These are phyloP conservation scores for Petaurus breviceps DNA, from an alignment of 2,113 vertebrate species.

Conservation along the genomic window DNA sequence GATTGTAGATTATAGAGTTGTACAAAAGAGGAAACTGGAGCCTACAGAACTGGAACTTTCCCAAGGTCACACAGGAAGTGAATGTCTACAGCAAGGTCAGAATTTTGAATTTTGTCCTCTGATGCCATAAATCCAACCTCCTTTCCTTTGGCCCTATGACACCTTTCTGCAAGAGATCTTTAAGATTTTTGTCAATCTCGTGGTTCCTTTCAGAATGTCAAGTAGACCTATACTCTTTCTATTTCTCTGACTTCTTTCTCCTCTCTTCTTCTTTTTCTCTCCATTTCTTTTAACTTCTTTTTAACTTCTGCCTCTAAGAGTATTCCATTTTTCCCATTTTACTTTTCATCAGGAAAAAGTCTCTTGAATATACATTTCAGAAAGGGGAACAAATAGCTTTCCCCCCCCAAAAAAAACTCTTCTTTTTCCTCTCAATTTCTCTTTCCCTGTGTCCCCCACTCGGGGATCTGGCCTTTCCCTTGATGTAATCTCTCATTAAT, in stretches of 20 bases:
- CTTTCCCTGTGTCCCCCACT: neutral
- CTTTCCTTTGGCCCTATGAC: neutral
- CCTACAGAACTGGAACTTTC: too few relatives aligned
- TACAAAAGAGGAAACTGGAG: too few relatives aligned
- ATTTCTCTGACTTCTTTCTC: neutral
- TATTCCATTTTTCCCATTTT: constrained; percentile 30
- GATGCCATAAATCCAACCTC: neutral
- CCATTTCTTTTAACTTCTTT: too few relatives aligned
- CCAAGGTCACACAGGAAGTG: neutral
- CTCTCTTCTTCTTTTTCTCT: neutral
- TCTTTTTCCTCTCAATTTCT: too few relatives aligned
- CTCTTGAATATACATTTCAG: constrained; percentile 56
- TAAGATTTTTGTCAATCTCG: neutral
- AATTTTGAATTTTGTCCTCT: neutral
- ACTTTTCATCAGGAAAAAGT: constrained; percentile 48
- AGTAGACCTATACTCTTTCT: neutral
- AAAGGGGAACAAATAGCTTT: constrained; percentile 7
- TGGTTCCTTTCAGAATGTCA: neutral
- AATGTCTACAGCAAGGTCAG: neutral
- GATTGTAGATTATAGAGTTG: too few relatives aligned
- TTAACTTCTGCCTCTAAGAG: constrained; percentile 76
- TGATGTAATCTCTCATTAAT: neutral
- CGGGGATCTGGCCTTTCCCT: neutral
- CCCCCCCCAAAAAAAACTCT: neutral
- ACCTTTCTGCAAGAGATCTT: neutral